Conservation (phyloP, 2,113 vertebrate genomes). For the Oxyura jamaicensis region DNA sequence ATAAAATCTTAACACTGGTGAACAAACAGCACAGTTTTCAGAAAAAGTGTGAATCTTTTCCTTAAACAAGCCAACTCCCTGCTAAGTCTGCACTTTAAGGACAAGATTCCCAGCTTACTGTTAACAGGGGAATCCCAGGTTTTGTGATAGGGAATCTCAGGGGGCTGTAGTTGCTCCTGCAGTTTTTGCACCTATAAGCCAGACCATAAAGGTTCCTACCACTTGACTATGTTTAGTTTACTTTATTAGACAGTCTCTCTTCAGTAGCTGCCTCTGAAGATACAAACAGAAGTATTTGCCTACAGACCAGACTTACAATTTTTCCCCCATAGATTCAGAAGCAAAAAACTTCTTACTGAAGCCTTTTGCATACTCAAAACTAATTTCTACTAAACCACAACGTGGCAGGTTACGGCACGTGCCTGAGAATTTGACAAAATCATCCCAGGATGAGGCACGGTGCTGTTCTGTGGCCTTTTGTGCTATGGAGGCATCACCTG, state of each 20-base stretch:
- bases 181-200: neutral
- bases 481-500: neutral
- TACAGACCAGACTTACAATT: neutral
- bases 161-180: neutral
- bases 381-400: neutral
- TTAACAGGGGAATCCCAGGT: neutral
- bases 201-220: neutral
- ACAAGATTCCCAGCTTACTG: neutral
- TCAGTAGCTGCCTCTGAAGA: neutral
- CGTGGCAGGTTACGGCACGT: neutral
- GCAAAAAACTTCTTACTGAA: neutral
- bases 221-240: neutral
- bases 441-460: neutral
- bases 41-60: neutral
- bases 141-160: neutral
- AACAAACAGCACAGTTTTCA: neutral
- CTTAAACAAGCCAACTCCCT: neutral
- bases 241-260: rapidly evolving
- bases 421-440: neutral
- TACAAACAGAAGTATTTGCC: neutral
- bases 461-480: neutral
- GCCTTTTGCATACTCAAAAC: neutral
- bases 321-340: neutral
- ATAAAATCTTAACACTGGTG: neutral
- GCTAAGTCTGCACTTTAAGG: neutral